A percentile compares a stretch with the other conserved stretches of the same genome.
These are phyloP conservation scores for Yponomeuta sedellus DNA, from an alignment of 2,888 invertebrate genomes.

Conservation along the genomic window DNA sequence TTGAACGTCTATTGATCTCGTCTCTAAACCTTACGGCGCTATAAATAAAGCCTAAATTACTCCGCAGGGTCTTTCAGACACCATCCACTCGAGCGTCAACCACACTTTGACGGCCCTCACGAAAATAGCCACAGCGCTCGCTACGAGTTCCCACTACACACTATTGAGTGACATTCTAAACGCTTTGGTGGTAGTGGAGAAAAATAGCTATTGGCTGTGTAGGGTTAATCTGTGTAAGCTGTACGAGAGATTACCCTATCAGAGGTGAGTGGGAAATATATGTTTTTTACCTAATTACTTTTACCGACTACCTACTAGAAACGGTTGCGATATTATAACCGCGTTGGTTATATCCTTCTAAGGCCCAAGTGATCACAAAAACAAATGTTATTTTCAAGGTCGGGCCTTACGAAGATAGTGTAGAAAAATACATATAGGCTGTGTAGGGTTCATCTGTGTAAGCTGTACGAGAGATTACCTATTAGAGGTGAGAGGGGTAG, in stretches of 20 bases:
- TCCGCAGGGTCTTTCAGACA: slow-evolving; percentile 81
- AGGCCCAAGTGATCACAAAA: too few relatives aligned
- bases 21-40: not conserved
- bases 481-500: too few relatives aligned
- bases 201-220: slow-evolving; percentile 90
- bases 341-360: too few relatives aligned
- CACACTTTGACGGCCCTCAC: slow-evolving; percentile 81
- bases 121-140: slow-evolving; percentile 74
- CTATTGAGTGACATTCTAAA: slow-evolving; percentile 76
- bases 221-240: slow-evolving; percentile 77
- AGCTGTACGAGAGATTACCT: too few relatives aligned
- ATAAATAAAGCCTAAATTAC: not conserved
- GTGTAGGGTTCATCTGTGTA: too few relatives aligned
- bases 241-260: slow-evolving; percentile 60
- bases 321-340: too few relatives aligned
- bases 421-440: too few relatives aligned
- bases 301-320: too few relatives aligned
- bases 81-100: slow-evolving; percentile 84
- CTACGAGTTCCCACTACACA: slow-evolving; percentile 78
- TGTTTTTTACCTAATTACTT: too few relatives aligned
- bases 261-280: slow-evolving; percentile 42
- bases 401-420: too few relatives aligned
- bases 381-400: too few relatives aligned
- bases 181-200: slow-evolving; percentile 78
- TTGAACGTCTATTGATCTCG: too few relatives aligned